Evolutionary conservation across 1,140 invertebrate species (phyloP), one percentile per base, ranked within the genome.

Genomic region (Zaprionus tsacasi): DNA sequence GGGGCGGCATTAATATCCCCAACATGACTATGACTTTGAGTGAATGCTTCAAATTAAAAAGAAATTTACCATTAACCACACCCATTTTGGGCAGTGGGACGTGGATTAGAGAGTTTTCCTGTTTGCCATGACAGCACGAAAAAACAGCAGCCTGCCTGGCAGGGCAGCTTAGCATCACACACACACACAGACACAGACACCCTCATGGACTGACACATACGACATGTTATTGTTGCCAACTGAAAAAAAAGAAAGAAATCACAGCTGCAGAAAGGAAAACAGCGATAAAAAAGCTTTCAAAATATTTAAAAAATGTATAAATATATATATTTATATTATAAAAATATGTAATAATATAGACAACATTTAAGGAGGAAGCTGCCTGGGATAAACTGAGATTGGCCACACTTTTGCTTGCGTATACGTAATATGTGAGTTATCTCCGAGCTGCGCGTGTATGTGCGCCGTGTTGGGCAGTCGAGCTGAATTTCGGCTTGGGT

Each of bases 31-130:
- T 91, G 88, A 91, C 88, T 91, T 91, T 91, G 88, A 91, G 88
- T 91, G 90, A 91, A 91, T 85, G 89, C 83, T 78, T 89, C 89
- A 91, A 91, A 91, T 91, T 91, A 91, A 91, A 91, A 89, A 91
- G 88, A 91, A 91, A 91, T 91, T 91, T 89, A 91, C 81, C 89
- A 83, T 81, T 79, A 79, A 81, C 75, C 75, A 78, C 81, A 81
- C 70, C 69, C 79, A 63, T 66, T 65, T 35, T 10, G 33, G 33
- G 7, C 33, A 35, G 10, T 21, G 2, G 21, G 21, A 21, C 21
- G 35, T 25, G 66, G 76, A 87, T 83, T 80, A 78, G 86, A 70
- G 60, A 52, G 58, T 15, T 59, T 6, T 4, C 27, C 27, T 30
- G 27, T 4, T 6, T 4, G 27, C 27, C 27, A 72, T 77, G 76